These are phyloP conservation scores for Gerris buenoi DNA, from an alignment of 1,140 invertebrate genomes.

Conservation along the genomic window DNA sequence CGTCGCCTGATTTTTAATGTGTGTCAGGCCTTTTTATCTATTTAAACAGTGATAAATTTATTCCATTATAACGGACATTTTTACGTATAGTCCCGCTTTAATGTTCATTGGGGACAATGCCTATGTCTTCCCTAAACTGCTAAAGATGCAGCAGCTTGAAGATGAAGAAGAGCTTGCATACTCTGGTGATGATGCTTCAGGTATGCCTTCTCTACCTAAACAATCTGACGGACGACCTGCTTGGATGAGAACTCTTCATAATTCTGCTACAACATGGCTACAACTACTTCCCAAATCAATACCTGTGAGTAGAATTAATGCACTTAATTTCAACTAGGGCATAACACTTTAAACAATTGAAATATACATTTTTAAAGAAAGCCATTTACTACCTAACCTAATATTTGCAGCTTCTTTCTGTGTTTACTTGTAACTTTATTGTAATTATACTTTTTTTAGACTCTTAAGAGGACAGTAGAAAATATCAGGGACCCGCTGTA, in stretches of 20 bases:
- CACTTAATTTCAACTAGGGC: too few relatives aligned
- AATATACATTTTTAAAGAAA: too few relatives aligned
- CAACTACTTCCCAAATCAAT: constrained; percentile 74
- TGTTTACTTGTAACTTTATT: constrained; percentile 18
- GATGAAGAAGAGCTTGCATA: constrained; percentile 87
- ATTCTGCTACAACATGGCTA: constrained; percentile 84
- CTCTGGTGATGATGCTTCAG: constrained; percentile 41
- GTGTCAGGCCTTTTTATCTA: too few relatives aligned
- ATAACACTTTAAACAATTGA: neutral
- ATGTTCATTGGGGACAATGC: too few relatives aligned
- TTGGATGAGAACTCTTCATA: constrained; percentile 93
- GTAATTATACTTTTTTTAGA: constrained; percentile 32
- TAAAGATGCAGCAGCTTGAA: constrained; percentile 93
- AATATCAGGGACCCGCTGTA: constrained; percentile 96
- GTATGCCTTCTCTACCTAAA: constrained; percentile 35
- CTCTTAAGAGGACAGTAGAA: constrained; percentile 76
- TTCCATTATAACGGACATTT: too few relatives aligned
- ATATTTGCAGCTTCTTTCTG: too few relatives aligned
- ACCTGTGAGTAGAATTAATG: constrained; percentile 36
- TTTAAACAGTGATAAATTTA: too few relatives aligned
- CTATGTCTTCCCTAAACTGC: too few relatives aligned
- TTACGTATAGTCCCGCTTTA: too few relatives aligned
- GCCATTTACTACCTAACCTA: too few relatives aligned
- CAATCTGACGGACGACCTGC: constrained; percentile 74
- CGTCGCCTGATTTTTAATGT: too few relatives aligned